These are phyloP conservation scores for Portunus trituberculatus DNA, from an alignment of 1,140 invertebrate species.

Conservation along the genomic window DNA sequence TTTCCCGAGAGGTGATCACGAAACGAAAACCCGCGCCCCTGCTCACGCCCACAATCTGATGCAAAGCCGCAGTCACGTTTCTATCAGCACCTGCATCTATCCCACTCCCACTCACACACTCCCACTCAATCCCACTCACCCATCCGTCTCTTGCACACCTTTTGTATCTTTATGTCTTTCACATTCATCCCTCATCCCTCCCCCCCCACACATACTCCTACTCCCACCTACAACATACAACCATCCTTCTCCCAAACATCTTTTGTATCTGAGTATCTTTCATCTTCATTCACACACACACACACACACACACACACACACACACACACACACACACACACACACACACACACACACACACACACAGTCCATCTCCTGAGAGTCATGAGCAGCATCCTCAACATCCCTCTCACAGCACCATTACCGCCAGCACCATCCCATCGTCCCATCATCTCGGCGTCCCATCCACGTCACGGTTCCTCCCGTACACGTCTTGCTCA, in stretches of 20 bases:
- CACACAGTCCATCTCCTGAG: not conserved
- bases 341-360: constrained; percentile 36
- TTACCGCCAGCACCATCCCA: not conserved
- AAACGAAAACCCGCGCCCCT: not conserved
- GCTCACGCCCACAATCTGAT: not conserved
- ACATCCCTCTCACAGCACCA: no score
- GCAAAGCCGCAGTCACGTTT: no score
- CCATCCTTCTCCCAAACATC: no score
- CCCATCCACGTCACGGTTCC: not conserved
- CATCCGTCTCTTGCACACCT: no score
- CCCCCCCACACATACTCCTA: no score
- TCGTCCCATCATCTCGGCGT: not conserved
- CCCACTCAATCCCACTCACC: not conserved
- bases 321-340: constrained; percentile 35
- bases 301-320: constrained; percentile 29
- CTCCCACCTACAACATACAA: no score
- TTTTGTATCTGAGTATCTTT: not conserved
- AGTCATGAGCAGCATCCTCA: not conserved
- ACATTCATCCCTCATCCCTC: no score
- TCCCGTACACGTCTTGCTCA: not conserved
- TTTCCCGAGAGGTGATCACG: not conserved
- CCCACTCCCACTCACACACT: not conserved
- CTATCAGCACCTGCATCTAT: not conserved
- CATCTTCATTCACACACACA: not conserved
- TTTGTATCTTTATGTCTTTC: no score